Conservation (phyloP, 2,888 invertebrate genomes). For the Fabriciana adippe region DNA sequence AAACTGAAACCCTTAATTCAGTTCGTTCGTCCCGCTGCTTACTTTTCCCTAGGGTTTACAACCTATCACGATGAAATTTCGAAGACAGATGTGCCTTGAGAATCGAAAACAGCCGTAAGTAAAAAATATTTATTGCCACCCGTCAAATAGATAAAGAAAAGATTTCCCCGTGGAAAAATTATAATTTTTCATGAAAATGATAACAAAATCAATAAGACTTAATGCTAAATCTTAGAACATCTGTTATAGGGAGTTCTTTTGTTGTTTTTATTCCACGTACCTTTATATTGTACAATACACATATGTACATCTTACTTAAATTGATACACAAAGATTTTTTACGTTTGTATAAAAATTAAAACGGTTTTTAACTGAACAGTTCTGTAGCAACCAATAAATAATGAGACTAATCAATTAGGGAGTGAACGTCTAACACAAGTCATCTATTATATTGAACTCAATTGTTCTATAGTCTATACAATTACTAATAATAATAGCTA, state of each 20-base stretch:
- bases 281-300: too few species aligned
- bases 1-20: constrained; percentile 40
- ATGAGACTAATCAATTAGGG: not conserved
- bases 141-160: constrained; percentile 36
- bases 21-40: constrained; percentile 35
- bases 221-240: not conserved
- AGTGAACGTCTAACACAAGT: not conserved
- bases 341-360: too few species aligned
- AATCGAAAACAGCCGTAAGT: constrained; percentile 35
- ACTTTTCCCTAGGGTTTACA: constrained; percentile 38
- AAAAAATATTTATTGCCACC: constrained; percentile 37
- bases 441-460: constrained; percentile 12
- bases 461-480: not conserved
- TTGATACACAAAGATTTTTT: too few species aligned
- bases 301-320: too few species aligned
- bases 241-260: not conserved
- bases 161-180: constrained; percentile 34
- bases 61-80: constrained; percentile 38
- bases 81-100: constrained; percentile 42
- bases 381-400: constrained; percentile 9
- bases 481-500: constrained; percentile 1
- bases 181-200: constrained; percentile 23
- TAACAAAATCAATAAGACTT: constrained; percentile 18
- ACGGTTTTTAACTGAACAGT: too few species aligned
- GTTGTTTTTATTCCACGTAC: not conserved